Conservation (phyloP, 2,113 vertebrate genomes). For the Nibea coibor region DNA sequence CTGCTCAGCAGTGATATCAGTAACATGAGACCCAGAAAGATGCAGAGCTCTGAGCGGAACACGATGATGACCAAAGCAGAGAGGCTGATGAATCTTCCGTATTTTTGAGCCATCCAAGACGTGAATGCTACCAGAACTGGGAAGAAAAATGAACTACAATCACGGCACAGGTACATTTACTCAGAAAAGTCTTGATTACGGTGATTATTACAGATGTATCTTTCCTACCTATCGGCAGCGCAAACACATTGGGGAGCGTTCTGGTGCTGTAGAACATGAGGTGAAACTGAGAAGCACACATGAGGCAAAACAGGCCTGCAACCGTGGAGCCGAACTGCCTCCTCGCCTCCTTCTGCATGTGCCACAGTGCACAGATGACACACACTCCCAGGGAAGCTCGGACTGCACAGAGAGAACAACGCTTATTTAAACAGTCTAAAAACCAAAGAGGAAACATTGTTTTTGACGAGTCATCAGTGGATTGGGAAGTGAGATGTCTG, state of each 20-base stretch:
- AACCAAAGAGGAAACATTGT: neutral
- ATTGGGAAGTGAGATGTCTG: neutral
- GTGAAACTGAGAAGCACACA: conserved; percentile 93
- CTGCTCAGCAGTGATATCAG: conserved; percentile 85
- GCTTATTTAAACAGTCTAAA: neutral
- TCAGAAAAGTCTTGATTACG: neutral
- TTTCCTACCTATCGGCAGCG: conserved; percentile 92
- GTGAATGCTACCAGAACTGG: conserved; percentile 90
- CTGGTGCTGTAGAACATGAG: conserved; percentile 97
- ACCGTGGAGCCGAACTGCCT: conserved; percentile 91
- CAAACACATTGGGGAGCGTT: conserved; percentile 94
- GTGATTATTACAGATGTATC: neutral
- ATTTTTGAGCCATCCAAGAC: conserved; percentile 90
- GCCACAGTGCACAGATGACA: conserved; percentile 89
- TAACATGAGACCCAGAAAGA: conserved; percentile 91
- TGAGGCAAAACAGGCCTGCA: conserved; percentile 89
- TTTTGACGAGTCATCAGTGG: neutral
- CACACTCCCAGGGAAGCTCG: conserved; percentile 88
- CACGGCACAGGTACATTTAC: neutral
- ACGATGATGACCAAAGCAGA: conserved; percentile 92
- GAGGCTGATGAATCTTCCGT: conserved; percentile 88
- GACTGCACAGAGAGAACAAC: conserved; percentile 76
- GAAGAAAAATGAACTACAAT: neutral
- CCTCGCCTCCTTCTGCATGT: conserved; percentile 89
- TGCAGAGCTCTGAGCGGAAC: conserved; percentile 92